Base-by-base conservation (phyloP, 2,888 invertebrate genomes). In the Andrena camellia region DNA sequence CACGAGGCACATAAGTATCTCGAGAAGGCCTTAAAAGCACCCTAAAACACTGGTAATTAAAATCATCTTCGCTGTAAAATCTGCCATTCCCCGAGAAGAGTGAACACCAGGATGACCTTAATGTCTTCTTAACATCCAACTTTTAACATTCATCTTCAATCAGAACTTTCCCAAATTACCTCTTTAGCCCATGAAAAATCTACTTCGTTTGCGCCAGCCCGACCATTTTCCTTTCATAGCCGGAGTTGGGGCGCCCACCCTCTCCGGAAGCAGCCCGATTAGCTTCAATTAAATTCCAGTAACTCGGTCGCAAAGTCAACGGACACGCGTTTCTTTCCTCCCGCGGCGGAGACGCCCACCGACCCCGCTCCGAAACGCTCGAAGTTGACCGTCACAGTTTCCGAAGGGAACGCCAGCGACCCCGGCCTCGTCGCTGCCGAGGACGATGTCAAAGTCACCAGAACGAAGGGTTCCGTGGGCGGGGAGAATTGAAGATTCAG, bases 401-500 rank as follows among this genome's bases (percentile, higher is more conserved):
- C 20, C 33, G 8, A 48, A 7, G 31, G 8, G 33, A 17, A 5
- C 23, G 17, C 8, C 29, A 7, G n/a, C 23, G 2, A 5, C n/a
- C 6, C 17, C 31, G 33, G 13, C 33, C 13, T 31, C 17, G 23
- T 48, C 26, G n/a, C 33, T n/a, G 5, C 10, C 29, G 13, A 35
- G 42, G 17, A 50, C 31, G 42, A 23, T 33, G 48, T 29, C 67
- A 52, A 80, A 64, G 73, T 57, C 33, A 42, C 33, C 64, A n/a
- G 31, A 13, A 1, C 10, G 8, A 26, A 31, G 13, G 8, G 23
- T n/a, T 35, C 13, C 29, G 50, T n/a, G 0, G 29, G 26, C 23
- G 48, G 54, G 48, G 54, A 13, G 68, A 86, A 79, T 79, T 62
- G 78, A 78, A 78, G 82, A 87, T 88, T 86, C 70, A 29, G 67